These are phyloP conservation scores for Clangula hyemalis DNA, from an alignment of 2,797 vertebrate species.

Conservation along the genomic window DNA sequence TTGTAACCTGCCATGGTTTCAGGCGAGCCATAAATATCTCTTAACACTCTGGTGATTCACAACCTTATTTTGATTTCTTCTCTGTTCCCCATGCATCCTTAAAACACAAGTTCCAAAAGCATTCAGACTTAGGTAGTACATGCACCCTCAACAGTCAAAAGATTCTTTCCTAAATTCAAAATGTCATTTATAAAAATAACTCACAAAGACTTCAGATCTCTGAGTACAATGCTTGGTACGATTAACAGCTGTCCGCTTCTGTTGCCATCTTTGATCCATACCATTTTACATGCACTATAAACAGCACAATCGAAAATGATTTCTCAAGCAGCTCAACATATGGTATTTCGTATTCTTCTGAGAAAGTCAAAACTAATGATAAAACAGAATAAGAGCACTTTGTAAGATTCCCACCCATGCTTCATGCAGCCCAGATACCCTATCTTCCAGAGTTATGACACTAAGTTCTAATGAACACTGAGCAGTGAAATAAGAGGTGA, in stretches of 20 bases:
- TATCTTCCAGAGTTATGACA: not conserved
- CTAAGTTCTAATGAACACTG: not conserved
- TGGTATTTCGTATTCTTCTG: conserved; percentile 20
- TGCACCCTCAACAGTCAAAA: conserved; percentile 37
- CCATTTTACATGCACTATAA: conserved; percentile 60
- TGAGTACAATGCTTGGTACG: conserved; percentile 45
- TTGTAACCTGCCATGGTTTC: not conserved
- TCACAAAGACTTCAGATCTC: conserved; percentile 66
- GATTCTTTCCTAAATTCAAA: conserved; percentile 54
- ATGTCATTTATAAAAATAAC: conserved; percentile 65
- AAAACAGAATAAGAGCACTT: conserved; percentile 60
- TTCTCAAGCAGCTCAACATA: conserved; percentile 58
- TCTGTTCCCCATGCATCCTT: not conserved
- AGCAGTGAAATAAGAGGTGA: not conserved
- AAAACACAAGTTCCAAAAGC: not conserved
- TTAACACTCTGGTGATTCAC: not conserved
- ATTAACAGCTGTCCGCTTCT: conserved; percentile 60
- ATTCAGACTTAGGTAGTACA: conserved; percentile 10
- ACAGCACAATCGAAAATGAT: conserved; percentile 56
- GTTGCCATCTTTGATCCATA: conserved; percentile 58
- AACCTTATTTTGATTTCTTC: not conserved
- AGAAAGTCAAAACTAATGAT: conserved; percentile 62
- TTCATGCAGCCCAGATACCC: not conserved
- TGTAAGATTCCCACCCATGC: conserved; percentile 40
- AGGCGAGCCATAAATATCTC: not conserved